These are phyloP conservation scores for Acanthaster planci DNA, from an alignment of 35 echinoderm and acorn worm genomes.

Conservation along the genomic window DNA sequence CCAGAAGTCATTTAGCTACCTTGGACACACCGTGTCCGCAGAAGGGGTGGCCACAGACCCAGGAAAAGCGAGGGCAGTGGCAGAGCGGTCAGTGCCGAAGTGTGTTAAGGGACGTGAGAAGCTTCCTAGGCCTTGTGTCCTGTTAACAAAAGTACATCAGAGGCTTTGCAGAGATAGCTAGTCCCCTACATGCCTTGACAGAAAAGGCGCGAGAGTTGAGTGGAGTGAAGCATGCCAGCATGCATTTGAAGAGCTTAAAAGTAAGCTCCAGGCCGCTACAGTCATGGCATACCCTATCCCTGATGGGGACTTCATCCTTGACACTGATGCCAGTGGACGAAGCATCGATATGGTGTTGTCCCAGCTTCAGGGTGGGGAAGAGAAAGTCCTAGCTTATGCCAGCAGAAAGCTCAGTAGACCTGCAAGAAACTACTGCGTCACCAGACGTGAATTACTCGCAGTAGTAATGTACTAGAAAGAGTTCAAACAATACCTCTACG, in stretches of 20 bases:
- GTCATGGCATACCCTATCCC: conserved; percentile 42
- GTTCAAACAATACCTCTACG: conserved; percentile 45
- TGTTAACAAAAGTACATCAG: conserved; percentile 60
- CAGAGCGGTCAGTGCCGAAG: conserved; percentile 37
- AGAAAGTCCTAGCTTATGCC: conserved; percentile 54
- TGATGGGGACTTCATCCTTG: conserved; percentile 40
- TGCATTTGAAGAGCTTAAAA: conserved; percentile 34
- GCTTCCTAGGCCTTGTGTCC: conserved; percentile 50
- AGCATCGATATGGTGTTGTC: conserved; percentile 56
- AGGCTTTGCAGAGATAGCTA: conserved; percentile 56
- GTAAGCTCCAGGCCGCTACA: conserved; percentile 21
- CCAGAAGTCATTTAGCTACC: conserved; percentile 17
- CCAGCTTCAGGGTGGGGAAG: conserved; percentile 55
- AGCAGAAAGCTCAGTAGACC: conserved; percentile 36
- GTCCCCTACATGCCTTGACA: conserved; percentile 48
- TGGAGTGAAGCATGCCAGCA: conserved; percentile 43
- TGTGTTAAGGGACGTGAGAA: conserved; percentile 44
- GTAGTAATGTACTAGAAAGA: conserved; percentile 36
- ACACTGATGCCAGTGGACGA: conserved; percentile 47
- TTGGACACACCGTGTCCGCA: conserved; percentile 36
- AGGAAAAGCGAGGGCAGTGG: conserved; percentile 20
- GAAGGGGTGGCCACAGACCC: conserved; percentile 31
- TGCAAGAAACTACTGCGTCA: conserved; percentile 51
- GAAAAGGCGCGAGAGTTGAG: conserved; percentile 20
- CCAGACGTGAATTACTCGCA: conserved; percentile 43